These are phyloP conservation scores for Drosophila malerkotliana DNA, from an alignment of 1,140 invertebrate genomes.

Conservation along the genomic window DNA sequence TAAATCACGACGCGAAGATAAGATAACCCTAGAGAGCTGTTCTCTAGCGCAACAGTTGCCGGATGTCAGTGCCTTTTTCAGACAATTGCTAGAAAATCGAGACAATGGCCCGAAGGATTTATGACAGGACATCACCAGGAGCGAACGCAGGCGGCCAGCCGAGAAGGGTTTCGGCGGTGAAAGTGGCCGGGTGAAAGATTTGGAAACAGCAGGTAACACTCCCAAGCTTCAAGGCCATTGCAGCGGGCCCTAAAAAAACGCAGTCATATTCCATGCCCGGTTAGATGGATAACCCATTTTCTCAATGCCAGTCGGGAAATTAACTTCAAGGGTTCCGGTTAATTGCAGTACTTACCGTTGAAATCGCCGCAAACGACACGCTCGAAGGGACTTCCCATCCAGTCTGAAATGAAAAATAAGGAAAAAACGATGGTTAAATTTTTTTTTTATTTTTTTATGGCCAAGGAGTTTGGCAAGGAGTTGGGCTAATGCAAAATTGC, in stretches of 20 bases:
- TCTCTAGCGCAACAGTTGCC: conserved; percentile 25
- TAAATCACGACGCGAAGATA: conserved; percentile 25
- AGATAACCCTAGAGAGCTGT: conserved; percentile 10
- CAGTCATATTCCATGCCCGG: conserved; percentile 44
- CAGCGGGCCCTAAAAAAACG: conserved; percentile 46
- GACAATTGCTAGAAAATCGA: conserved; percentile 35
- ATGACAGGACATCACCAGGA: conserved; percentile 69
- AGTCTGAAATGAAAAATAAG: conserved; percentile 86
- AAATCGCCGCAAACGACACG: conserved; percentile 96
- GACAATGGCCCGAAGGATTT: conserved; percentile 53
- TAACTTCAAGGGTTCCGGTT: conserved; percentile 65
- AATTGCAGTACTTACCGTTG: conserved; percentile 86
- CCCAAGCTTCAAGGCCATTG: conserved; percentile 57
- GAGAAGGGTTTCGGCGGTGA: conserved; percentile 63
- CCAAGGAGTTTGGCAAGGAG: conserved; percentile 10
- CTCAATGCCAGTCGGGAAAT: conserved; percentile 56
- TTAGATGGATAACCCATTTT: conserved; percentile 61
- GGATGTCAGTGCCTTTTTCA: conserved; percentile 31
- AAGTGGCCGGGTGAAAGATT: conserved; percentile 13
- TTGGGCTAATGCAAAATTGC: conserved; percentile 41
- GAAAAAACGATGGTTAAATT: conserved; percentile 33
- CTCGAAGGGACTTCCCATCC: conserved; percentile 94
- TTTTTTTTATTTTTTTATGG: conserved; percentile 21
- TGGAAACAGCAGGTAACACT: conserved; percentile 24
- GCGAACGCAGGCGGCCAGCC: conserved; percentile 18